These are phyloP conservation scores for Podabrus alpinus DNA, from an alignment of 2,888 invertebrate species.

Conservation along the genomic window DNA sequence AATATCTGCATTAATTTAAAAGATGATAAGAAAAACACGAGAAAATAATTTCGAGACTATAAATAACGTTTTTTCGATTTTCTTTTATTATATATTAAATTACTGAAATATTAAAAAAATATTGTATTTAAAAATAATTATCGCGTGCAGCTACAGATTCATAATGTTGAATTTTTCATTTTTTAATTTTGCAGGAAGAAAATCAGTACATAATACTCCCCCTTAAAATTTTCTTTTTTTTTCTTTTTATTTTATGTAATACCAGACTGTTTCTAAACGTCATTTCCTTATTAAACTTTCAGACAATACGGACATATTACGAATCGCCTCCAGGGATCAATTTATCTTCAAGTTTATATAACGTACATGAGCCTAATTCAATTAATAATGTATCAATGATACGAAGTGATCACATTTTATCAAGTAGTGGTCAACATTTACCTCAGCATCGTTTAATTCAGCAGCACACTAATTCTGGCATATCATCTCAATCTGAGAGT, in stretches of 20 bases:
- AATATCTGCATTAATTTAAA: too few relatives aligned
- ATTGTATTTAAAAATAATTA: too few relatives aligned
- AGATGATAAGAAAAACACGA: too few relatives aligned
- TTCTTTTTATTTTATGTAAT: not conserved
- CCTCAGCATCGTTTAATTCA: conserved; percentile 34
- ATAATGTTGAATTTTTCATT: too few relatives aligned
- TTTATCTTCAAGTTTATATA: conserved; percentile 55
- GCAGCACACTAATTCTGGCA: conserved; percentile 43
- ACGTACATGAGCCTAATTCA: conserved; percentile 50
- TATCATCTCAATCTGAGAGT: conserved; percentile 55
- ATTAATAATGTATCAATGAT: conserved; percentile 44
- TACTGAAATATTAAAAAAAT: too few relatives aligned
- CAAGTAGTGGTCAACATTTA: conserved; percentile 25
- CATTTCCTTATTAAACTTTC: conserved; percentile 16
- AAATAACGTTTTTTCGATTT: too few relatives aligned
- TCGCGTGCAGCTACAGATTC: too few relatives aligned
- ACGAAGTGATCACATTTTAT: conserved; percentile 44
- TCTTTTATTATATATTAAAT: too few relatives aligned
- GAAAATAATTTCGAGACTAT: too few relatives aligned
- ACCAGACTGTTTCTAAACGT: not conserved
- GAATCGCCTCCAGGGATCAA: conserved; percentile 54
- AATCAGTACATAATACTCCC: too few relatives aligned
- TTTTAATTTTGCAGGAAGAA: too few relatives aligned
- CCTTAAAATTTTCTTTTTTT: too few relatives aligned
- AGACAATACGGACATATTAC: conserved; percentile 59